Evolutionary conservation across 2,797 vertebrate species (phyloP).

Genomic region (Microtus agrestis): DNA sequence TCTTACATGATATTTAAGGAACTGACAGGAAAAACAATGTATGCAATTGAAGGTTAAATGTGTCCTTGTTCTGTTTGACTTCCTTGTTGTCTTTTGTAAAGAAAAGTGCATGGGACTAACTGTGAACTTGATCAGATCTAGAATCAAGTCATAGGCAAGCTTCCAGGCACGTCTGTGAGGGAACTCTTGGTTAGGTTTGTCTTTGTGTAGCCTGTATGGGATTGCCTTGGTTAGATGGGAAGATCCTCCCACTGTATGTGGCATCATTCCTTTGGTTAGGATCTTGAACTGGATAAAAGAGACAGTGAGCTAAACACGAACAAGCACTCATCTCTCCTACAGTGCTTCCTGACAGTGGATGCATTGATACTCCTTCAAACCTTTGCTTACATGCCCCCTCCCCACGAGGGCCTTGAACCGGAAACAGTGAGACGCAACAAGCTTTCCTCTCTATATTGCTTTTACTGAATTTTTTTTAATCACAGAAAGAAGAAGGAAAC

Average conservation of each 20-base stretch:
- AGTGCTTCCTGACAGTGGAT: background rate
- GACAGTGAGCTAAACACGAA: background rate
- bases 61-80: background rate
- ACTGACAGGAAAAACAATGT: background rate
- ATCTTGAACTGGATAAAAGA: background rate
- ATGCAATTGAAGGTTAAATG: too few species aligned
- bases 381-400: too few species aligned
- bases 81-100: background rate
- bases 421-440: background rate
- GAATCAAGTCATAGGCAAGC: background rate
- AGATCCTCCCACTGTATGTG: background rate
- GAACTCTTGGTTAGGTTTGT: too few species aligned
- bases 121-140: background rate
- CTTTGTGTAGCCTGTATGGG: background rate
- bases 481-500: too few species aligned
- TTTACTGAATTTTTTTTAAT: background rate
- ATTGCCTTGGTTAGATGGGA: background rate
- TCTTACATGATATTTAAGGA: background rate
- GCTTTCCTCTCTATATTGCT: background rate
- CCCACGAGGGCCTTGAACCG: too few species aligned
- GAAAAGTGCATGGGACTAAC: too few species aligned
- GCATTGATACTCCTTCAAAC: background rate
- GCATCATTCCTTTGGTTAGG: background rate
- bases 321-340: background rate
- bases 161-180: too few species aligned